Evolutionary conservation across 1,140 invertebrate species (phyloP), one percentile per base, ranked within the genome.

Genomic region (Drosophila athabasca): DNA sequence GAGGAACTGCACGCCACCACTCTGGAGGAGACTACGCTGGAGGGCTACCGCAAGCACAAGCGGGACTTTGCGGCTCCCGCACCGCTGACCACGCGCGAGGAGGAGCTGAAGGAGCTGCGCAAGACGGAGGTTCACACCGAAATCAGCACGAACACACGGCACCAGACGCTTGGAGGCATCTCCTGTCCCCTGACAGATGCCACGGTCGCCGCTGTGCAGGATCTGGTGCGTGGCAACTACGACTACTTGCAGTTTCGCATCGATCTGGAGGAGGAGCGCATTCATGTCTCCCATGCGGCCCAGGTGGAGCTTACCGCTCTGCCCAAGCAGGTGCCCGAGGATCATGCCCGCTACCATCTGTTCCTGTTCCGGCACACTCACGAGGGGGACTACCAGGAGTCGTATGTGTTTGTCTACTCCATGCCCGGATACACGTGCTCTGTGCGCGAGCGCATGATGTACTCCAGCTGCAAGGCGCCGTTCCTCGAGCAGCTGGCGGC

Each of bases 381-480:
- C 87, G 97, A 99, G 93, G 97, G 97, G 57, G 97, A 98, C 92
- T 96, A 95, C 72, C 93, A 96, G 80, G 95, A 98, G 83, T 96
- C 95, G 85, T 87, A 93, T 98, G 97, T 99, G 50, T 99, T 99
- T 92, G 97, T 99, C 80, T 99, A 99, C 92, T 98, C 97, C 9
- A 99, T 99, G 97, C 98, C 98, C 19, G 97, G 97, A 7, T 98
- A 98, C 91, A 96, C 93, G 50, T 98, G 97, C 89, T 95, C 97
- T 65, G 97, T 99, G 68, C 98, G 98, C 92, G 98, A 99, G 92
- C 94, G 98, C 79, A 99, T 99, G 98, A 93, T 99, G 79, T 99
- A 99, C 93, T 99, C 98, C 1, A 98, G 97, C 77, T 99, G 97
- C 91, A 99, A 99, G 93, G 95, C 94, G 71, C 96, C 97, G 17